Evolutionary conservation across 2,113 vertebrate genomes (phyloP).

Genomic region (Xyliphius kryptos): DNA sequence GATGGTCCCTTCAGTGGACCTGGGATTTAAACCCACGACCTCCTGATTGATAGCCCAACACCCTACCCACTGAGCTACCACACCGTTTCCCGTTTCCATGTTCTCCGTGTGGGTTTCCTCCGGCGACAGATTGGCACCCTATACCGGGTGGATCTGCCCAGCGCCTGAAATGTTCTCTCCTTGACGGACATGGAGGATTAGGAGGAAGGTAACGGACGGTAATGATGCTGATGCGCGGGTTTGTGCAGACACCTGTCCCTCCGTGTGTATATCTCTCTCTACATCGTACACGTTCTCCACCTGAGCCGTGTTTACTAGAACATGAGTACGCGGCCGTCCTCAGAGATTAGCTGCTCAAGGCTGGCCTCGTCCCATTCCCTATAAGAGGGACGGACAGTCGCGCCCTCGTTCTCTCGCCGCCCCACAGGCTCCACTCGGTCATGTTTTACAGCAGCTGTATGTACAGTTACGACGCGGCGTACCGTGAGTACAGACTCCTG

Average conservation of each 20-base stretch:
- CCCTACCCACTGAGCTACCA: no score
- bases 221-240: no score
- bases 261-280: neutral
- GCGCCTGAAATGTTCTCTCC: no score
- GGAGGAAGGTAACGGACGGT: no score
- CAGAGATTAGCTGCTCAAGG: slow-evolving; percentile 70
- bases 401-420: neutral
- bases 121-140: no score
- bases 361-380: slow-evolving; percentile 47
- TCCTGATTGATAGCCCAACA: no score
- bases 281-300: slow-evolving; percentile 42
- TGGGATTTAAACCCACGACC: no score
- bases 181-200: no score
- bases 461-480: slow-evolving; percentile 54
- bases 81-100: no score
- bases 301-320: slow-evolving; percentile 65
- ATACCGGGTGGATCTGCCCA: no score
- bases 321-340: slow-evolving; percentile 59
- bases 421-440: neutral
- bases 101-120: no score
- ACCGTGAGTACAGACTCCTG: slow-evolving; percentile 51
- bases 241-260: neutral
- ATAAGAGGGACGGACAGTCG: slow-evolving; percentile 50
- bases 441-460: slow-evolving; percentile 63
- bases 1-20: no score